Conservation (phyloP, 2,113 vertebrate species). For the Crotalus tigris region DNA sequence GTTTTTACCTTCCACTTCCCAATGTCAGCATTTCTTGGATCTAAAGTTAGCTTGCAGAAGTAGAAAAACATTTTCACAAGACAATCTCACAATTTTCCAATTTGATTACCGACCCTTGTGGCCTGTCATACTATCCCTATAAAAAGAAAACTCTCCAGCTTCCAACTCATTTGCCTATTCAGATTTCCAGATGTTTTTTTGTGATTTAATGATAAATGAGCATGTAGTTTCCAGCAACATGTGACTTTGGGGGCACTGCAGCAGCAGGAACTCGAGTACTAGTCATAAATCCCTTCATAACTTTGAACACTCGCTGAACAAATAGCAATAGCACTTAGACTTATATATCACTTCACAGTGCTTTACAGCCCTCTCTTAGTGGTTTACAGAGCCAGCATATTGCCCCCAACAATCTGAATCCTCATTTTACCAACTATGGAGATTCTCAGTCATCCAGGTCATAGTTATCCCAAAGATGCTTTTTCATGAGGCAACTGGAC, state of each 20-base stretch:
- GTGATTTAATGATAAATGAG: not conserved
- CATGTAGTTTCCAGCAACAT: not conserved
- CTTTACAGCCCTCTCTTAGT: not conserved
- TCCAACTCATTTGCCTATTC: not conserved
- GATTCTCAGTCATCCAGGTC: no score
- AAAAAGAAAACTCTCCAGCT: not conserved
- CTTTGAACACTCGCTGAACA: not conserved
- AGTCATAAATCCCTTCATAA: not conserved
- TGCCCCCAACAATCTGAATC: not conserved
- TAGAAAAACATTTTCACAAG: not conserved
- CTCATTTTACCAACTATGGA: not conserved
- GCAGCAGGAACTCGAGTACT: not conserved
- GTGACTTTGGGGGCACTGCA: not conserved
- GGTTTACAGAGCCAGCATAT: not conserved
- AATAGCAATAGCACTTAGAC: not conserved
- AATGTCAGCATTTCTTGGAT: not conserved
- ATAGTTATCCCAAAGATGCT: no score
- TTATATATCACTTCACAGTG: not conserved
- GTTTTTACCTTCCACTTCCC: not conserved
- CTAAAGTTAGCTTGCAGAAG: not conserved
- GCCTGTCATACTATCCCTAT: not conserved
- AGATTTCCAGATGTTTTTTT: not conserved
- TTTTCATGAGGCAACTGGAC: no score
- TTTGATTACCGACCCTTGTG: not conserved
- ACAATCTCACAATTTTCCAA: not conserved